A percentile compares a stretch with the other conserved stretches of the same genome.
phyloP scores from a whole-genome alignment of 1,140 invertebrate species.

The Argopecten irradians region DNA sequence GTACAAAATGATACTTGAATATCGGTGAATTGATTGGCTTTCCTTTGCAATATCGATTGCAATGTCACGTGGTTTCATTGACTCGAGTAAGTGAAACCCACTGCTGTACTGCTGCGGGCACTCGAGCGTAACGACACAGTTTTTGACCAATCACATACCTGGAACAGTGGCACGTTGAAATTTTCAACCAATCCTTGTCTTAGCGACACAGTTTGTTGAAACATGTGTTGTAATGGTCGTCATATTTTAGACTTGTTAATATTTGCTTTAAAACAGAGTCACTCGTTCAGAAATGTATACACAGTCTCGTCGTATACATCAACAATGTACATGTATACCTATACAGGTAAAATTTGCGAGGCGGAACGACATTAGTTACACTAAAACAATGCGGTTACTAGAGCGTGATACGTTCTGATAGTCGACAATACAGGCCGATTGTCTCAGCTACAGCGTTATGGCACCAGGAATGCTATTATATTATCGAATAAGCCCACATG shows the following conservation, averaged over 20 bases:
- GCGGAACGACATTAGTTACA: background rate
- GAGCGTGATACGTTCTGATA: background rate
- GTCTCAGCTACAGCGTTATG: background rate
- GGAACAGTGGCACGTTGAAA: background rate
- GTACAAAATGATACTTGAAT: no score
- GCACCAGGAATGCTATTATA: background rate
- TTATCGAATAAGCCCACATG: background rate
- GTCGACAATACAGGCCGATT: background rate
- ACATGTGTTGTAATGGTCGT: background rate
- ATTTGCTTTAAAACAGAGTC: background rate
- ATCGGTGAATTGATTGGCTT: no score
- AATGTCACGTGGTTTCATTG: background rate
- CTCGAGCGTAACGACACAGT: conserved; percentile 6
- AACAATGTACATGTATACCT: background rate
- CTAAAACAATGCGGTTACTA: background rate
- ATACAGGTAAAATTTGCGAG: background rate
- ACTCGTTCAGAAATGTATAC: background rate
- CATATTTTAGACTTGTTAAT: background rate
- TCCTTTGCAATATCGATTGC: background rate
- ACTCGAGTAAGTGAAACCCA: background rate
- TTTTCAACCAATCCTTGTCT: background rate
- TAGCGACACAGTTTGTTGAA: background rate
- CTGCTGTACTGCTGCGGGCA: background rate
- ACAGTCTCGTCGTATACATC: no score
- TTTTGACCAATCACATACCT: background rate